A percentile compares a stretch with the other conserved stretches of the same genome.
phyloP scores from a whole-genome alignment of 1,140 invertebrate genomes.

The Eurosta solidaginis region DNA sequence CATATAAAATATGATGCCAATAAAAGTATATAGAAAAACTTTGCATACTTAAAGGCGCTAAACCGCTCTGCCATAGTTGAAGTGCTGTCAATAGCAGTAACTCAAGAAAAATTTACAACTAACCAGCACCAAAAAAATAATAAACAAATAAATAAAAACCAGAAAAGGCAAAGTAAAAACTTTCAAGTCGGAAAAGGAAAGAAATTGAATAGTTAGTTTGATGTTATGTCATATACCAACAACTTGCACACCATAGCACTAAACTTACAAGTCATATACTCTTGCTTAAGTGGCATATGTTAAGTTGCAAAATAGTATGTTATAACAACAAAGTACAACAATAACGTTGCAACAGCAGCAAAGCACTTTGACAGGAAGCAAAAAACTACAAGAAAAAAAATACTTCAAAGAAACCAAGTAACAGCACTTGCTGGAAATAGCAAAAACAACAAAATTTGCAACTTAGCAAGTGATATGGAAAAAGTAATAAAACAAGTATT shows the following conservation, averaged over 20 bases:
- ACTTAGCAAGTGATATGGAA: neutral
- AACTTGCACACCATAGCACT: neutral
- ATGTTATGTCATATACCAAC: neutral
- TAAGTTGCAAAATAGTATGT: slow-evolving; percentile 19
- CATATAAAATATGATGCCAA: neutral
- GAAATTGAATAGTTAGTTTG: slow-evolving; percentile 4
- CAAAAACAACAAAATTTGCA: neutral
- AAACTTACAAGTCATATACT: neutral
- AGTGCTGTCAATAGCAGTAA: slow-evolving; percentile 3
- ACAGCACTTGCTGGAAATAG: neutral
- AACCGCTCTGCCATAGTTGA: neutral
- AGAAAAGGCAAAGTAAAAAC: neutral
- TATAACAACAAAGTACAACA: slow-evolving; percentile 22
- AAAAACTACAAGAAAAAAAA: neutral
- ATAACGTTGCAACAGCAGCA: slow-evolving; percentile 16
- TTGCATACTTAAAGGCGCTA: slow-evolving; percentile 17
- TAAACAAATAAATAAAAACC: neutral
- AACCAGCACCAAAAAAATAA: neutral
- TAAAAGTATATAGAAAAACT: neutral
- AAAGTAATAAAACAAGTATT: slow-evolving; percentile 15
- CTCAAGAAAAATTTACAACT: slow-evolving; percentile 16
- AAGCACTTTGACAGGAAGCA: neutral
- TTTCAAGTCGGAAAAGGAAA: neutral
- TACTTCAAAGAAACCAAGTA: neutral
- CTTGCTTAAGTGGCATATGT: slow-evolving; percentile 23